Conservation (phyloP, 2,888 invertebrate genomes). For the Melitaea athalia region DNA sequence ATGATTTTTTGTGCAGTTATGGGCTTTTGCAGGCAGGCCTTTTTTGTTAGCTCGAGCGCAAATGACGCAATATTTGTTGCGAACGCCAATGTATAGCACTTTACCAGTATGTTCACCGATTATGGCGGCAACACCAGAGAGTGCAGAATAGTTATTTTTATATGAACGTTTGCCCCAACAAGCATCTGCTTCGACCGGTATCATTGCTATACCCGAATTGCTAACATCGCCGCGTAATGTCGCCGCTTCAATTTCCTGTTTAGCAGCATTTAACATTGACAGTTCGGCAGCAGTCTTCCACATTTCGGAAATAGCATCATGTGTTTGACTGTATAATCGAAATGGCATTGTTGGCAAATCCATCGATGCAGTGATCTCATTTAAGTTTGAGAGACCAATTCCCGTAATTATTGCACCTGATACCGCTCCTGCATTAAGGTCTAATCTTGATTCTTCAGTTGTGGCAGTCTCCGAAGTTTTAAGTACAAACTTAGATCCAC, state of each 20-base stretch:
- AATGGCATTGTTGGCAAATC: background rate
- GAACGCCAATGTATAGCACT: slow-evolving; percentile 34
- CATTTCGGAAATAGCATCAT: background rate
- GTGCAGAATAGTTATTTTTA: slow-evolving; percentile 39
- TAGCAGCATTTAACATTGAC: slow-evolving; percentile 1
- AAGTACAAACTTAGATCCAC: background rate
- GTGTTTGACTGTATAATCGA: background rate
- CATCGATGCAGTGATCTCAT: background rate
- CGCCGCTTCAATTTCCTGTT: slow-evolving; percentile 27
- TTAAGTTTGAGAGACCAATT: background rate
- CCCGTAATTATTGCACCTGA: background rate
- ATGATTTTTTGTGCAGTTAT: slow-evolving; percentile 37
- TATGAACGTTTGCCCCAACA: slow-evolving; percentile 40
- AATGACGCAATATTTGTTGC: slow-evolving; percentile 39
- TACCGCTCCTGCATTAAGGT: background rate
- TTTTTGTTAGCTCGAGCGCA: slow-evolving; percentile 27
- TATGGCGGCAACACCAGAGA: slow-evolving; percentile 41
- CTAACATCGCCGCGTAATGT: slow-evolving; percentile 25
- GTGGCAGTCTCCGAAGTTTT: background rate
- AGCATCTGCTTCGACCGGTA: slow-evolving; percentile 39
- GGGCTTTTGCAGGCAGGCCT: slow-evolving; percentile 17
- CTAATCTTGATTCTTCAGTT: background rate
- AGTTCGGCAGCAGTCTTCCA: background rate
- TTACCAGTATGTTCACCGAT: slow-evolving; percentile 36
- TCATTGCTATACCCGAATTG: slow-evolving; percentile 32